Conservation (phyloP, 2,797 vertebrate species). For the Avahi laniger region DNA sequence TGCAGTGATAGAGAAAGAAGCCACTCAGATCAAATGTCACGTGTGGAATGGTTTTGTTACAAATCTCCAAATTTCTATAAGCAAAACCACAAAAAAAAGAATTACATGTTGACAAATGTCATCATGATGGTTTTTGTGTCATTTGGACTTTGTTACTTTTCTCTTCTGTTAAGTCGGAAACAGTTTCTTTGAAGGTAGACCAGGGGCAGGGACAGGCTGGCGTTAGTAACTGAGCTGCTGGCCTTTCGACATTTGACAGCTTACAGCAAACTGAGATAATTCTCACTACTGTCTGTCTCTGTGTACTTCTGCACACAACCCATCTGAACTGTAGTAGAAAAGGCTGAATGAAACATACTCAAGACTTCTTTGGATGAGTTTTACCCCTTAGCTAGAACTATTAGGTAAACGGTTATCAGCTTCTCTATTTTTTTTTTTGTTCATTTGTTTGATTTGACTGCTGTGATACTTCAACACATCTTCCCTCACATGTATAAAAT, state of each 20-base stretch:
- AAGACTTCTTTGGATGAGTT: background rate
- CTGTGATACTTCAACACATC: background rate
- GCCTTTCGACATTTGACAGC: background rate
- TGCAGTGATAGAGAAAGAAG: background rate
- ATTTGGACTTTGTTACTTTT: background rate
- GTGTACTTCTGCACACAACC: rapidly evolving
- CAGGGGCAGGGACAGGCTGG: rapidly evolving
- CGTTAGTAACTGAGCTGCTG: too few species aligned
- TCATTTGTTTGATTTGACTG: background rate
- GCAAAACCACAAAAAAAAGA: background rate
- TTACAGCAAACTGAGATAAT: background rate
- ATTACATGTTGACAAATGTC: background rate
- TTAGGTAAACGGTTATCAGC: background rate
- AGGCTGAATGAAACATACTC: too few species aligned
- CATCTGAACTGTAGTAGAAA: background rate
- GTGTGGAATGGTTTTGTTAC: background rate
- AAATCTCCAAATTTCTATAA: background rate
- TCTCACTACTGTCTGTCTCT: background rate
- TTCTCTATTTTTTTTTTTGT: background rate
- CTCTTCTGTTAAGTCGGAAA: background rate
- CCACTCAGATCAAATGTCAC: background rate
- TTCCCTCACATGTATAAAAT: background rate
- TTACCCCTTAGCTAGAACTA: background rate
- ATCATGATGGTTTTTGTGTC: background rate
- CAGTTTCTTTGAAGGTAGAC: background rate